phyloP scores from a whole-genome alignment of 1,140 invertebrate genomes.

The Heliconius himera region DNA sequence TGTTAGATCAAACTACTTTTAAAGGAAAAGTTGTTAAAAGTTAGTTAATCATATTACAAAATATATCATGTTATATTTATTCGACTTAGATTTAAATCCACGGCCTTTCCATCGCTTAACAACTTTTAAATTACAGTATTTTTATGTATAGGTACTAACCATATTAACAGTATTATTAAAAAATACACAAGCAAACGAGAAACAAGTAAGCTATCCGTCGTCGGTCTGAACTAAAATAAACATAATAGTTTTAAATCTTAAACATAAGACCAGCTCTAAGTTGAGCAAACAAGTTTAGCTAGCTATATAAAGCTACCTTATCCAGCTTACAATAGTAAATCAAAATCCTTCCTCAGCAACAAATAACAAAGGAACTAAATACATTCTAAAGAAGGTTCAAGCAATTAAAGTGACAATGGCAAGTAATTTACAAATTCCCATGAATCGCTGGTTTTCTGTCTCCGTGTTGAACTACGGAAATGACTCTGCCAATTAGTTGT shows the following conservation, averaged over 20 bases:
- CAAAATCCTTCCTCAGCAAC: conserved; percentile 12
- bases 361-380: conserved; percentile 13
- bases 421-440: conserved; percentile 21
- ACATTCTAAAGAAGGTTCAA: conserved; percentile 12
- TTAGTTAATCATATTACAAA: neutral
- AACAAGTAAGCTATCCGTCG: neutral
- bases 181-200: neutral
- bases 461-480: conserved; percentile 25
- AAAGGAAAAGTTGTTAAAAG: neutral
- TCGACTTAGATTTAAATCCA: too few species aligned
- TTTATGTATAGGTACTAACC: too few species aligned
- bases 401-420: conserved; percentile 22
- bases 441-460: conserved; percentile 24
- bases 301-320: neutral
- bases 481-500: conserved; percentile 21
- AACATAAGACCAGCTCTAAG: neutral
- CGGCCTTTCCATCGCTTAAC: too few species aligned
- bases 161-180: too few species aligned
- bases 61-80: neutral
- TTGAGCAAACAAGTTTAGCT: neutral
- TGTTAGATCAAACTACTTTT: too few species aligned
- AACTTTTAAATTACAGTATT: too few species aligned
- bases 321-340: neutral
- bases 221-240: neutral
- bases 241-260: neutral